Evolutionary conservation across 2,113 vertebrate species (phyloP).

Genomic region (Dicentrarchus labrax): DNA sequence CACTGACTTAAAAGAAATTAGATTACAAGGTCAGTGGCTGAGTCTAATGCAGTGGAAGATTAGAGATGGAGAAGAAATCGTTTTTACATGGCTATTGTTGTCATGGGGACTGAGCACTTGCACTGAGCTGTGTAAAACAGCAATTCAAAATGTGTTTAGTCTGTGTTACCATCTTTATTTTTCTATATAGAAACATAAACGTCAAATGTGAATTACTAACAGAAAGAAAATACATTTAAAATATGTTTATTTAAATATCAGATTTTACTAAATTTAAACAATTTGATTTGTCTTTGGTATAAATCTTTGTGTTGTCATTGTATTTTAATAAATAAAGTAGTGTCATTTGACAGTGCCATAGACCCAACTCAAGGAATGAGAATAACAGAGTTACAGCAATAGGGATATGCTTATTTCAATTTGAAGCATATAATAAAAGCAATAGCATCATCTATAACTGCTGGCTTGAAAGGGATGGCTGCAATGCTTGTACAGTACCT

Average conservation of each 20-base stretch:
- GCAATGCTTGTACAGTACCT: not conserved
- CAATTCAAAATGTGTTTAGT: constrained; percentile 41
- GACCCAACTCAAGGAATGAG: not conserved
- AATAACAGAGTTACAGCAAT: not conserved
- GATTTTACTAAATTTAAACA: not conserved
- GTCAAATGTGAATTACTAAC: not conserved
- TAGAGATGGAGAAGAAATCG: constrained; percentile 57
- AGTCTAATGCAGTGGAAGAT: constrained; percentile 65
- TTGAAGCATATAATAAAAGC: not conserved
- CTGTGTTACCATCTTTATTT: constrained; percentile 31
- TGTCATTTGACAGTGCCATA: not conserved
- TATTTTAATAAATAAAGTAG: not conserved
- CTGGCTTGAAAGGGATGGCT: not conserved
- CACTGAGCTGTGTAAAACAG: constrained; percentile 44
- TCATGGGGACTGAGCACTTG: constrained; percentile 64
- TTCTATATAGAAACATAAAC: not conserved
- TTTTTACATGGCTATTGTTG: constrained; percentile 64
- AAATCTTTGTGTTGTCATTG: not conserved
- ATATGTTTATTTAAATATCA: not conserved
- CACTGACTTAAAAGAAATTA: constrained; percentile 66
- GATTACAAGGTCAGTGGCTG: constrained; percentile 70
- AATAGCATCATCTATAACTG: not conserved
- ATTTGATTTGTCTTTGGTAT: not conserved
- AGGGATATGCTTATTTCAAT: not conserved
- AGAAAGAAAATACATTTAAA: not conserved